These are phyloP conservation scores for Ia io DNA, from an alignment of 2,113 vertebrate genomes.

Conservation along the genomic window DNA sequence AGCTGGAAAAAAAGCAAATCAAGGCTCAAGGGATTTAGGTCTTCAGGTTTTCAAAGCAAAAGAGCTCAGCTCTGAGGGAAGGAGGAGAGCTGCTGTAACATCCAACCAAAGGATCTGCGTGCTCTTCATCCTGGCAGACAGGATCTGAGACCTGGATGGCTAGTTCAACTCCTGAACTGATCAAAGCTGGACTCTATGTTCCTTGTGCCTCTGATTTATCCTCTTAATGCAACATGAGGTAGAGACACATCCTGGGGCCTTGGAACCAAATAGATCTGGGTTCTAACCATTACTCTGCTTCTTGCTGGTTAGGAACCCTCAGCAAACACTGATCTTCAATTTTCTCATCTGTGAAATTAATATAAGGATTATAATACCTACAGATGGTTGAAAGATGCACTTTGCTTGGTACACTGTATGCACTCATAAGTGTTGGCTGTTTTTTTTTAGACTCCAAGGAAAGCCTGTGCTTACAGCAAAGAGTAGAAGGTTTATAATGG, in stretches of 20 bases:
- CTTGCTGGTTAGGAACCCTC: not conserved
- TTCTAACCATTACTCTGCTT: not conserved
- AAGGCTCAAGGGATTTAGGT: slow-evolving; percentile 19
- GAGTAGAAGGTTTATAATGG: not conserved
- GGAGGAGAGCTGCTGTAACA: not conserved
- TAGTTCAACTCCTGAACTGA: not conserved
- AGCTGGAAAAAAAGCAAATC: not conserved
- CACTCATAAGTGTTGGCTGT: not conserved
- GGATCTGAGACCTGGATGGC: not conserved
- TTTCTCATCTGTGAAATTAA: not conserved
- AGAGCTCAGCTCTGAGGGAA: not conserved
- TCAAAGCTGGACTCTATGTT: not conserved
- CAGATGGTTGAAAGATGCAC: not conserved
- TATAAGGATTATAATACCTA: not conserved
- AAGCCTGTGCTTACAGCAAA: not conserved
- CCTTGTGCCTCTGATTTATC: not conserved
- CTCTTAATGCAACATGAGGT: not conserved
- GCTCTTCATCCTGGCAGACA: not conserved
- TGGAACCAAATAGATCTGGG: not conserved
- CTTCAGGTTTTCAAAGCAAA: not conserved
- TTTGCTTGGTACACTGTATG: not conserved
- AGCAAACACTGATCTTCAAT: not conserved
- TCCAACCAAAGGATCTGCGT: not conserved
- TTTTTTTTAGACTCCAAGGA: not conserved
- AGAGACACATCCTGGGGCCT: not conserved